Percentiles rank a stretch among this genome's conserved stretches.
These are phyloP conservation scores for Urocolius indicus DNA, from an alignment of 2,113 vertebrate species.

Conservation along the genomic window DNA sequence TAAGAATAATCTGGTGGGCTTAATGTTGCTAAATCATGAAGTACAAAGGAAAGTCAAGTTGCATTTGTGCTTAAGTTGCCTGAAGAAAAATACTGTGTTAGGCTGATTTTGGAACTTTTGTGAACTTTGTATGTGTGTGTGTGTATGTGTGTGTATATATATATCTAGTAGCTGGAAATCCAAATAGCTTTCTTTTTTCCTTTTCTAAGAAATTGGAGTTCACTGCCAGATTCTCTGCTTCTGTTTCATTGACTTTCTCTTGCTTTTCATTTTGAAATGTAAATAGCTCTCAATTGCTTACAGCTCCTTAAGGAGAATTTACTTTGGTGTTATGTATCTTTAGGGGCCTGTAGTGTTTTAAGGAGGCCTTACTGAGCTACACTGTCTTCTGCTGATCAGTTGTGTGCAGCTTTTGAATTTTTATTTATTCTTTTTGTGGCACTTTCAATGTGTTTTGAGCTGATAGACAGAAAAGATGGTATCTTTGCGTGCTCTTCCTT, in stretches of 20 bases:
- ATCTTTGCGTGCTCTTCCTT: not conserved
- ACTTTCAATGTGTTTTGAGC: not conserved
- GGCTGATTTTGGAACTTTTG: not conserved
- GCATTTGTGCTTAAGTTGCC: not conserved
- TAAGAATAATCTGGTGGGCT: not conserved
- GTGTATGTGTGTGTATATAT: too few relatives aligned
- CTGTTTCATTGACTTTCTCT: not conserved
- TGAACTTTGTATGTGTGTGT: not conserved
- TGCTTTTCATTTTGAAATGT: conserved; percentile 9
- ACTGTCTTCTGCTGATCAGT: not conserved
- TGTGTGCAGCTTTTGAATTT: not conserved
- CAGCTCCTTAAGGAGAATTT: not conserved
- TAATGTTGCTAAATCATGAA: not conserved
- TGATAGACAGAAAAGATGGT: not conserved
- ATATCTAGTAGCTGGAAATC: not conserved
- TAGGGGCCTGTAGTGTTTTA: not conserved
- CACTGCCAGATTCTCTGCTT: not conserved
- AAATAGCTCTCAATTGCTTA: not conserved
- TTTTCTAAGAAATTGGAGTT: not conserved
- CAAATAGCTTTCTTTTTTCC: too few relatives aligned
- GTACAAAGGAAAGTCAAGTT: not conserved
- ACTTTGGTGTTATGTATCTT: not conserved
- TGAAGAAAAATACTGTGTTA: not conserved
- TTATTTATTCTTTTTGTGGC: not conserved
- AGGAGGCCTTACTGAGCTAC: not conserved